These are phyloP conservation scores for Erythrocercus mccallii DNA, from an alignment of 2,113 vertebrate genomes.

Conservation along the genomic window DNA sequence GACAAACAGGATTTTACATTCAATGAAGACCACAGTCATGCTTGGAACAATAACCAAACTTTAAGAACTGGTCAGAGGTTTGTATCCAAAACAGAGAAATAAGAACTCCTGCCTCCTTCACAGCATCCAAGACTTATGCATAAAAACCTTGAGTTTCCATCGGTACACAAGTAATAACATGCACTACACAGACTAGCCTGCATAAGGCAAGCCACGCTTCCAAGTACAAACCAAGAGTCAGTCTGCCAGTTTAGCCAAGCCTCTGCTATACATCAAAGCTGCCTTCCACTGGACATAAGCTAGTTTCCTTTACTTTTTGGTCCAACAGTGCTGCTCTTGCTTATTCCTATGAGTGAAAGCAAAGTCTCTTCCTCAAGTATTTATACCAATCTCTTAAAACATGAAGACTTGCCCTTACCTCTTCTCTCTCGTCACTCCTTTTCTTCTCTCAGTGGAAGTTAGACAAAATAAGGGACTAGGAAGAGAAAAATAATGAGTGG, in stretches of 20 bases:
- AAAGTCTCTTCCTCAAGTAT: background rate
- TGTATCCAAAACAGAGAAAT: background rate
- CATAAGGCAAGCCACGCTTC: background rate
- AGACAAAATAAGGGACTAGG: conserved; percentile 52
- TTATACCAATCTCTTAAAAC: background rate
- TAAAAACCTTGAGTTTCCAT: background rate
- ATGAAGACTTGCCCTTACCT: conserved; percentile 30
- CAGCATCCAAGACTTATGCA: background rate
- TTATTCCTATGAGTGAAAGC: background rate
- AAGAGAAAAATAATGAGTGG: conserved; percentile 42
- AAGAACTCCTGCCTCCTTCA: background rate
- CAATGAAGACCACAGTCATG: background rate
- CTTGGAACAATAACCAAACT: background rate
- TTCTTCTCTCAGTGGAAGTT: conserved; percentile 53
- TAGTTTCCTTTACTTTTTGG: background rate
- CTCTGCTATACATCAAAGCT: background rate
- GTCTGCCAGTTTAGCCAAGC: background rate
- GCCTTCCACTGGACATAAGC: background rate
- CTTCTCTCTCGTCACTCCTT: conserved; percentile 55
- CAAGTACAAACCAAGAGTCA: background rate
- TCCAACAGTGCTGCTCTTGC: background rate
- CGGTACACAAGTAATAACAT: background rate
- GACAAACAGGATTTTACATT: background rate
- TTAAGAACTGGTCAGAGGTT: background rate
- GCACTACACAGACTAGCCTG: background rate